These are phyloP conservation scores for Carabus problematicus DNA, from an alignment of 2,888 invertebrate genomes.

Conservation along the genomic window DNA sequence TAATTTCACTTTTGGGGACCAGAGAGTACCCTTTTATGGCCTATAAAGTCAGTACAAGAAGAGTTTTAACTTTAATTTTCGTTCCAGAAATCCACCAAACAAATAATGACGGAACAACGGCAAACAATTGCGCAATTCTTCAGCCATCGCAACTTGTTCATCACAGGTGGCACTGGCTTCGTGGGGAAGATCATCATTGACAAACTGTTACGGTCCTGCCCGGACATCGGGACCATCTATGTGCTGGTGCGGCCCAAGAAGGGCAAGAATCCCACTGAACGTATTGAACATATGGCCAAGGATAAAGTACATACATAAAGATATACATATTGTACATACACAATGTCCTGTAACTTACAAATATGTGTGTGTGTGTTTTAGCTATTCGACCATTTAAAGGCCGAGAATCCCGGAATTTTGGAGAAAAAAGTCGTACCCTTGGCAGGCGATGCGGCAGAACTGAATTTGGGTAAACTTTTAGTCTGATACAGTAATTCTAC, in stretches of 20 bases:
- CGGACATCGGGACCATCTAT: conserved; percentile 63
- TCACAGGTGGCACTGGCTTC: conserved; percentile 79
- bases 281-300: conserved; percentile 57
- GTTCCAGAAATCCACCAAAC: neutral
- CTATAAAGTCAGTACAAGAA: no score
- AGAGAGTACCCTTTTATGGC: no score
- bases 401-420: conserved; percentile 61
- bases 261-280: conserved; percentile 57
- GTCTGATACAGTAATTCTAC: no score
- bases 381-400: conserved; percentile 66
- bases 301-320: conserved; percentile 12
- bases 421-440: conserved; percentile 55
- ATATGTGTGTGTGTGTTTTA: conserved; percentile 50
- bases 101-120: conserved; percentile 41
- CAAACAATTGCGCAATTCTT: conserved; percentile 69
- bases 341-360: neutral
- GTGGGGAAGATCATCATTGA: conserved; percentile 70
- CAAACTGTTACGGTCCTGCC: conserved; percentile 66
- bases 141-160: conserved; percentile 73
- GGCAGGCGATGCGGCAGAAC: neutral
- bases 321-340: no score
- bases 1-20: no score
- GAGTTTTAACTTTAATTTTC: no score
- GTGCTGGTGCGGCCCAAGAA: conserved; percentile 62
- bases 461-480: neutral